Evolutionary conservation across 1,140 invertebrate genomes (phyloP).

Genomic region (Cephus cinctus): DNA sequence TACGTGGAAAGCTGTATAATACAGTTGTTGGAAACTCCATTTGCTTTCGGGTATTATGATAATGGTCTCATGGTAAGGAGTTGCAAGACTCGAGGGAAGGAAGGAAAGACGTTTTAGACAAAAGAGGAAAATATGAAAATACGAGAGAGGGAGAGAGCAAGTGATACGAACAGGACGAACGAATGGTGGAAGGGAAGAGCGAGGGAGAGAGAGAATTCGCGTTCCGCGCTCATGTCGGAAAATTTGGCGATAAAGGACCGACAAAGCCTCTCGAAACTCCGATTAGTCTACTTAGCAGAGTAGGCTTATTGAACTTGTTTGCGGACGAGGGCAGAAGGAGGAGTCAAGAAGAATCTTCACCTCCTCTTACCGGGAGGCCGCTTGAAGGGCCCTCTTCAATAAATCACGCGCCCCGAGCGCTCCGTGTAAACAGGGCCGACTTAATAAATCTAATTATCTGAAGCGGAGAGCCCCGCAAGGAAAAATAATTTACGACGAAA

Average conservation of each 20-base stretch:
- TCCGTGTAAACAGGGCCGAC: conserved; percentile 34
- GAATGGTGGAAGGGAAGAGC: background rate
- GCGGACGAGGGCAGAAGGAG: conserved; percentile 3
- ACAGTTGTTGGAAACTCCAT: too few species aligned
- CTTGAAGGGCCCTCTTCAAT: conserved; percentile 29
- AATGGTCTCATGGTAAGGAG: too few species aligned
- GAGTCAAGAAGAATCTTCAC: conserved; percentile 1
- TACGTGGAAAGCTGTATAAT: too few species aligned
- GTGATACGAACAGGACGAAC: too few species aligned
- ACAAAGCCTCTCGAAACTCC: conserved; percentile 13
- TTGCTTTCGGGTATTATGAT: too few species aligned
- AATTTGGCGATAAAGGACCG: background rate
- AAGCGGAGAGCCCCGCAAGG: conserved; percentile 5
- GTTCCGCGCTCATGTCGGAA: too few species aligned
- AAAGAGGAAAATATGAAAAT: too few species aligned
- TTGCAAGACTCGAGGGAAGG: too few species aligned
- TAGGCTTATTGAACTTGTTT: conserved; percentile 33
- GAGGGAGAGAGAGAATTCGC: background rate
- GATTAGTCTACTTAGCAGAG: conserved; percentile 27
- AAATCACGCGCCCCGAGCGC: conserved; percentile 32
- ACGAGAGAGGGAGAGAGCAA: too few species aligned
- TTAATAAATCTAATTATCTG: conserved; percentile 43
- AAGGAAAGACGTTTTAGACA: too few species aligned
- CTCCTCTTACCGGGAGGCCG: conserved; percentile 7
- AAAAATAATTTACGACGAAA: conserved; percentile 30